Conservation (phyloP, 2,888 invertebrate genomes). For the Oscheius sp. region DNA sequence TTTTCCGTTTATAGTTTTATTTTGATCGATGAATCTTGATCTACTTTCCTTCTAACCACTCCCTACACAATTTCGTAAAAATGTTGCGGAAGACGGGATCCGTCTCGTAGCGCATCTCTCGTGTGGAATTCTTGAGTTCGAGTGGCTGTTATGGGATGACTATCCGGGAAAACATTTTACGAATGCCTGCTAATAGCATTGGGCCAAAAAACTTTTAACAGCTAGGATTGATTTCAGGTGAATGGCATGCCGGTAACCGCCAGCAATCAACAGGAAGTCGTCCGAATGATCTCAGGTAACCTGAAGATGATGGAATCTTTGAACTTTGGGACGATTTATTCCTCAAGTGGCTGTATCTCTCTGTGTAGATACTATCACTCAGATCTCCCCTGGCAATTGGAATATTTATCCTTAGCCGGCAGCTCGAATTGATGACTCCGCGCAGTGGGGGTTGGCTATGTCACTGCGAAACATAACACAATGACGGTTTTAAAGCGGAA, state of each 20-base stretch:
- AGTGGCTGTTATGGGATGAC: slow-evolving; percentile 14
- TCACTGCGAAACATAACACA: slow-evolving; percentile 16
- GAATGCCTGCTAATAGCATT: background rate
- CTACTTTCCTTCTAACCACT: background rate
- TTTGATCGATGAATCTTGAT: background rate
- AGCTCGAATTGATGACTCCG: slow-evolving; percentile 28
- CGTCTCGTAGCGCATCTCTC: slow-evolving; percentile 12
- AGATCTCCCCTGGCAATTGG: slow-evolving; percentile 26
- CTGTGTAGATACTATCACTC: slow-evolving; percentile 23
- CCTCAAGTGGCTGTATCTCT: slow-evolving; percentile 19
- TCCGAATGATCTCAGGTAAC: slow-evolving; percentile 80
- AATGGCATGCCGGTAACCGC: slow-evolving; percentile 89
- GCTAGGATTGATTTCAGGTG: slow-evolving; percentile 73
- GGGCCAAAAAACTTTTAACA: background rate
- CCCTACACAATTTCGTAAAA: background rate
- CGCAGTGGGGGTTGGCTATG: slow-evolving; percentile 11
- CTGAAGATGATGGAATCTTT: background rate
- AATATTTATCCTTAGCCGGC: slow-evolving; percentile 29
- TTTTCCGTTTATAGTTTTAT: background rate
- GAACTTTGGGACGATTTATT: background rate
- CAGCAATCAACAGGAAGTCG: slow-evolving; percentile 92
- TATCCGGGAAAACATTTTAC: slow-evolving; percentile 24
- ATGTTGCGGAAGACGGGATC: background rate
- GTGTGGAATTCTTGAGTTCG: slow-evolving; percentile 25
- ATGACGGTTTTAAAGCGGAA: slow-evolving; percentile 14